phyloP scores from a whole-genome alignment of 1,140 invertebrate genomes.

The Drosophila novamexicana region DNA sequence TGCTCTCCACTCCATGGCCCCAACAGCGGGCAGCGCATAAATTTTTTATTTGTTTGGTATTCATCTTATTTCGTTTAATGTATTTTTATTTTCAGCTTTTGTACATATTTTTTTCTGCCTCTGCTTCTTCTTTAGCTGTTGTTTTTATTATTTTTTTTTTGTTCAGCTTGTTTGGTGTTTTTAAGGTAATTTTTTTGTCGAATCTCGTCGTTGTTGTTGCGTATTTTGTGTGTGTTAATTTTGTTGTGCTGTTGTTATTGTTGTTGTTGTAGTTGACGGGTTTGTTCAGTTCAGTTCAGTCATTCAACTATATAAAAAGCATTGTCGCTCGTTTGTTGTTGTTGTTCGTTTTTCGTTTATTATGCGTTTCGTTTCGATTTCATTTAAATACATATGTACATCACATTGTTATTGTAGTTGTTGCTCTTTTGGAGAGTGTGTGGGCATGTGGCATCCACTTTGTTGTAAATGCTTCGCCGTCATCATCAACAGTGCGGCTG shows the following conservation, averaged over 20 bases:
- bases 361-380: constrained; percentile 79
- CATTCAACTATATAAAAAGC: constrained; percentile 80
- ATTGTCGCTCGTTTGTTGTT: constrained; percentile 60
- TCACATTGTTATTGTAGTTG: constrained; percentile 30
- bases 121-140: constrained; percentile 28
- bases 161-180: constrained; percentile 78
- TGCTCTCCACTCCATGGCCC: constrained; percentile 3
- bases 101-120: constrained; percentile 42
- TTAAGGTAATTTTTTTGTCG: constrained; percentile 76
- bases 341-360: constrained; percentile 52
- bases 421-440: constrained; percentile 51
- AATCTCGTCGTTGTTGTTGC: constrained; percentile 38
- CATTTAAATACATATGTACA: constrained; percentile 59
- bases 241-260: constrained; percentile 43
- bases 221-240: constrained; percentile 77
- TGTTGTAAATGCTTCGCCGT: constrained; percentile 67
- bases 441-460: constrained; percentile 74
- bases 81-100: constrained; percentile 78
- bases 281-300: constrained; percentile 78
- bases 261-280: constrained; percentile 68
- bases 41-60: constrained; percentile 82
- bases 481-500: constrained; percentile 49
- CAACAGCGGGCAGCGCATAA: constrained; percentile 60
- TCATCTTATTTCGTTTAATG: constrained; percentile 82
- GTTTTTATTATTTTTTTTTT: constrained; percentile 40